Conservation (phyloP, 2,888 invertebrate species). For the Rotaria socialis region DNA sequence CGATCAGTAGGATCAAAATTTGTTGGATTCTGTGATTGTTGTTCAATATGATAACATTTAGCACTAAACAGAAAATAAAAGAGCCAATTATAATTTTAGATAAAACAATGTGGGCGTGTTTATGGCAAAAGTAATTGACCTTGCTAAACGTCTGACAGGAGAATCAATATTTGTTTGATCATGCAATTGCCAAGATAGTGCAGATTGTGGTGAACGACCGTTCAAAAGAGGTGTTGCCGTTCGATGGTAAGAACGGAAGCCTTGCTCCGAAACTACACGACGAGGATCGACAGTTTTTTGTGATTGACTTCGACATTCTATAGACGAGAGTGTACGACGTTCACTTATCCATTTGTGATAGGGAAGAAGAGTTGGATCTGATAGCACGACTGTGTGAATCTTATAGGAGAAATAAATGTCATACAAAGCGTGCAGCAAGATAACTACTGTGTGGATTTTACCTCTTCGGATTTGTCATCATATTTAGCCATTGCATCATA, state of each 20-base stretch:
- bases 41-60: slow-evolving; percentile 29
- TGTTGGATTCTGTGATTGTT: slow-evolving; percentile 8
- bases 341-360: slow-evolving; percentile 7
- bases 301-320: background rate
- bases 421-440: background rate
- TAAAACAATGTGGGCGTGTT: background rate
- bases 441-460: background rate
- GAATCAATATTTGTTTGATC: background rate
- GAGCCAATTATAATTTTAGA: background rate
- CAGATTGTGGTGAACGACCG: background rate
- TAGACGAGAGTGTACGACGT: slow-evolving; percentile 8
- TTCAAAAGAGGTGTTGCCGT: background rate
- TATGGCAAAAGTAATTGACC: background rate
- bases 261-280: background rate
- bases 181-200: background rate
- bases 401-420: background rate
- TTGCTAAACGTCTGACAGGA: background rate
- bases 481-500: slow-evolving; percentile 3
- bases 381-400: background rate
- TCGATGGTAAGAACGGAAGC: background rate
- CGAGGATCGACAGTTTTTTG: background rate
- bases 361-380: slow-evolving; percentile 17
- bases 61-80: background rate
- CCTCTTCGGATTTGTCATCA: background rate
- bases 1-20: background rate